A percentile compares a stretch with the other conserved stretches of the same genome.
Evolutionary conservation across 1,140 invertebrate genomes (phyloP).

Genomic region (Coenobita brevimanus): DNA sequence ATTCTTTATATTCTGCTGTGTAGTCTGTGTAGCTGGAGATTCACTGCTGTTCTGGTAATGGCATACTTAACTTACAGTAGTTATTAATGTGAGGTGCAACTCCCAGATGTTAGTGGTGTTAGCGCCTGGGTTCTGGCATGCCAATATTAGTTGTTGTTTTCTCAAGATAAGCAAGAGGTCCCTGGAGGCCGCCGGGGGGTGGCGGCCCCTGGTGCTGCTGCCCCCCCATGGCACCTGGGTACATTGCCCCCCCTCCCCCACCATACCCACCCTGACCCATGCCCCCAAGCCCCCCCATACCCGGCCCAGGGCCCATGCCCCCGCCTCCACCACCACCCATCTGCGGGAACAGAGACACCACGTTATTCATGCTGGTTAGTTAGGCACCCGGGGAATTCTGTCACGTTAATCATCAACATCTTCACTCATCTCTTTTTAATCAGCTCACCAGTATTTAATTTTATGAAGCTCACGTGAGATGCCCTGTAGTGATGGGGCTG

Average conservation of each 20-base stretch:
- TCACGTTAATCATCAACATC: slow-evolving; percentile 11
- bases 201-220: slow-evolving; percentile 46
- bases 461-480: no score
- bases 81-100: no score
- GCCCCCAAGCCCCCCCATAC: slow-evolving; percentile 74
- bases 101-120: no score
- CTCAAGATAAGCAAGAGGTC: slow-evolving; percentile 84
- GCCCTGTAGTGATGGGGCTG: neutral
- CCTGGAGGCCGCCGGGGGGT: slow-evolving; percentile 77
- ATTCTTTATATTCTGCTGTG: no score
- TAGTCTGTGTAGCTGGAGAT: no score
- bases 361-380: slow-evolving; percentile 31
- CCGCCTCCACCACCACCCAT: slow-evolving; percentile 58
- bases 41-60: no score
- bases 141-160: slow-evolving; percentile 89
- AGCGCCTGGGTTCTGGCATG: slow-evolving; percentile 77
- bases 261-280: slow-evolving; percentile 73
- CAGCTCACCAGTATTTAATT: no score
- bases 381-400: slow-evolving; percentile 6
- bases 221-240: slow-evolving; percentile 50
- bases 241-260: slow-evolving; percentile 73
- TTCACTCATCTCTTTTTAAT: no score
- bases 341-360: slow-evolving; percentile 55
- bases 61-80: no score
- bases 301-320: slow-evolving; percentile 68